Percentiles rank a stretch among this genome's conserved stretches.
Conservation (phyloP, 1,140 invertebrate species). For the Cotesia chilonis region DNA sequence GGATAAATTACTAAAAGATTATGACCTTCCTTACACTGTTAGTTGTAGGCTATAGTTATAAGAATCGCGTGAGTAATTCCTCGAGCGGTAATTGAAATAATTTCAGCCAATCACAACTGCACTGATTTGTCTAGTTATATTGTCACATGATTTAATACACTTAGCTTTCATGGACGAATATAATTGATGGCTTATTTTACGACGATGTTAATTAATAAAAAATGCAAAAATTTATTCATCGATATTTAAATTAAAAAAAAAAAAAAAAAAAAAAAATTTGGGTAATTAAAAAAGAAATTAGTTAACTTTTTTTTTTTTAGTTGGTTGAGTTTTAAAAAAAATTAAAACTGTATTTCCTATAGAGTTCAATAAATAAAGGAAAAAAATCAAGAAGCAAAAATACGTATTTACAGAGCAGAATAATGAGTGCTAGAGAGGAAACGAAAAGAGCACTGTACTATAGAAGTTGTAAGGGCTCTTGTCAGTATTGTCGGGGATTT, state of each 20-base stretch:
- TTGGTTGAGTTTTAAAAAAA: no score
- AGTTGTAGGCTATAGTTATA: conserved; percentile 32
- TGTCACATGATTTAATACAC: conserved; percentile 14
- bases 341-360: no score
- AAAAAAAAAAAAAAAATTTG: no score
- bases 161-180: conserved; percentile 7
- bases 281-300: neutral
- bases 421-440: conserved; percentile 27
- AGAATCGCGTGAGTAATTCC: conserved; percentile 38
- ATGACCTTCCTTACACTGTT: conserved; percentile 40
- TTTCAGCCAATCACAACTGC: conserved; percentile 39
- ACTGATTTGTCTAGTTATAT: conserved; percentile 35
- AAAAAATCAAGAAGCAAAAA: conserved; percentile 18
- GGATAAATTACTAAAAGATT: conserved; percentile 31
- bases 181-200: conserved; percentile 10
- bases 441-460: conserved; percentile 24
- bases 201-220: neutral
- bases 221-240: neutral
- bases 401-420: conserved; percentile 27
- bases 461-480: conserved; percentile 1
- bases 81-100: conserved; percentile 40
- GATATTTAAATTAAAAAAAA: neutral
- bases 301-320: no score
- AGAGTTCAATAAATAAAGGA: neutral
- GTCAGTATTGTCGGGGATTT: conserved; percentile 11